Evolutionary conservation across 2,113 vertebrate species (phyloP), one percentile per base, ranked within the genome.

Genomic region (Seriola rivoliana): DNA sequence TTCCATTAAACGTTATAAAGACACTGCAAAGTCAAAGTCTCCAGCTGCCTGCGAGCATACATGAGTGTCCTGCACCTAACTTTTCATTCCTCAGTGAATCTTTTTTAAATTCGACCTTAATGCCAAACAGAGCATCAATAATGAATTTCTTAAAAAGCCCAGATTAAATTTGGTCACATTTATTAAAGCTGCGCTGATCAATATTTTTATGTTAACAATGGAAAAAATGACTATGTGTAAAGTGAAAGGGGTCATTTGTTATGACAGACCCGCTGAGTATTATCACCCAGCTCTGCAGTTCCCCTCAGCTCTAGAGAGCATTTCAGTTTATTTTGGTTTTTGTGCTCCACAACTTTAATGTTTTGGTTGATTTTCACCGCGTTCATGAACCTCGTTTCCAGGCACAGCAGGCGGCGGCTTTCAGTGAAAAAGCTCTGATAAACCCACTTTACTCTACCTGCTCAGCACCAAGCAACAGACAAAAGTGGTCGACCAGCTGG

Each of bases 111-210:
- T 63, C 40, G 50, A 48, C 57, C 59, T 52, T 71, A 75, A 76
- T 76, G 78, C 60, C 67, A 76, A 6, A n/a, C 17, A 66, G 52
- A 46, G 60, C 54, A 32, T 14, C 69, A 44, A 75, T 85, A 44
- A 36, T 66, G 52, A 36, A 42, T 13, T 62, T 60, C 82, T 54
- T 23, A 21, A 11, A 64, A 66, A 67, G 38, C 55, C 74, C 54
- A 54, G 80, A 80, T 85, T 76, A 66, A 72, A 81, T 80, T 76
- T 36, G 29, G 71, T 85, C 69, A 75, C 77, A 80, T 85, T 85
- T 71, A 29, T 29, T 75, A 75, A 64, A 75, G 58, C 65, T 59
- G 66, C 78, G 74, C 25, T 57, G 59, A 80, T 67, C 72, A 62
- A 62, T 76, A 59, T 72, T 77, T 81, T 85, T 62, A 67, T 60